phyloP scores from a whole-genome alignment of 1,140 invertebrate genomes.

The Trypoxylus dichotomus region DNA sequence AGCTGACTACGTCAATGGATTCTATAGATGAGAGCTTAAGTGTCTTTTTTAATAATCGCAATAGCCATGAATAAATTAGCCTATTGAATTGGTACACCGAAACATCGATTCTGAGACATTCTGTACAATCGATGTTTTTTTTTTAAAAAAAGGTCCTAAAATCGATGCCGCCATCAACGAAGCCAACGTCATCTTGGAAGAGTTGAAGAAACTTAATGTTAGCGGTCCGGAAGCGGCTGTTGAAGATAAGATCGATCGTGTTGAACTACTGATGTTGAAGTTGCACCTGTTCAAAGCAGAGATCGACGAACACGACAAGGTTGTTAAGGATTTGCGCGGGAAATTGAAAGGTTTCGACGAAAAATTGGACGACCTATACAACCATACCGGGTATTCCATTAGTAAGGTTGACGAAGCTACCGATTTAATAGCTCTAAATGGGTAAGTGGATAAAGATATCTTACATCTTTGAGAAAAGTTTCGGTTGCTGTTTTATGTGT shows the following conservation, averaged over 20 bases:
- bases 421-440: conserved; percentile 62
- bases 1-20: too few species aligned
- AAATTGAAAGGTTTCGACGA: conserved; percentile 64
- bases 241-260: conserved; percentile 61
- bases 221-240: conserved; percentile 55
- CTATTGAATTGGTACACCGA: too few species aligned
- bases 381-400: conserved; percentile 65
- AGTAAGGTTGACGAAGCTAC: conserved; percentile 65
- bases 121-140: neutral
- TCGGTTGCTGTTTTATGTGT: too few species aligned
- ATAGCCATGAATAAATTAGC: too few species aligned
- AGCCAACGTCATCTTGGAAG: conserved; percentile 69
- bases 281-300: conserved; percentile 69
- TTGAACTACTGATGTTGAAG: conserved; percentile 66
- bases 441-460: conserved; percentile 47
- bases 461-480: too few species aligned
- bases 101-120: neutral
- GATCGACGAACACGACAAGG: conserved; percentile 61
- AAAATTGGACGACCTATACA: conserved; percentile 73
- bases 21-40: too few species aligned
- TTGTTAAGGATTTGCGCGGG: conserved; percentile 59
- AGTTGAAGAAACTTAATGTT: conserved; percentile 66
- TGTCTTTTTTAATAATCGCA: too few species aligned
- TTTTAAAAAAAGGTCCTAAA: conserved; percentile 59
- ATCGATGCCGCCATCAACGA: conserved; percentile 75